phyloP scores from a whole-genome alignment of 2,888 invertebrate genomes.

The Oscheius sp. region DNA sequence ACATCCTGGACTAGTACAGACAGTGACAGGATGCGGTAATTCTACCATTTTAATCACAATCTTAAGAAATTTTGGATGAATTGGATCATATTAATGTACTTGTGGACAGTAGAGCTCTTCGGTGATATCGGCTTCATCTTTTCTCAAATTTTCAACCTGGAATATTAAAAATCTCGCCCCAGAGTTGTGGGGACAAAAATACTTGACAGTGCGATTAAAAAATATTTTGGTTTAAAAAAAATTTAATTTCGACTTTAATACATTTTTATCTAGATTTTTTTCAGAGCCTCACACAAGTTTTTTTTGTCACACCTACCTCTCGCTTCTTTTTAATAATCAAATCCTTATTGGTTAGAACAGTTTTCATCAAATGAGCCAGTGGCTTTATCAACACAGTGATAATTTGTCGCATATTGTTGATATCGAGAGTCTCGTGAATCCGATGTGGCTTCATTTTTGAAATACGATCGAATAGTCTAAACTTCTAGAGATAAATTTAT shows the following conservation, averaged over 20 bases:
- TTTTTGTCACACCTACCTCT: neutral
- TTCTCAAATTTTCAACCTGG: no score
- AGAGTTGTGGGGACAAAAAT: no score
- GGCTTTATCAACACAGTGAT: neutral
- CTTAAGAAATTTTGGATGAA: neutral
- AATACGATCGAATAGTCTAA: conserved; percentile 11
- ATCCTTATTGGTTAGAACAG: neutral
- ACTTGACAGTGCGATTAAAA: no score
- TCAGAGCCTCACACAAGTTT: no score
- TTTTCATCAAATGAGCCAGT: conserved; percentile 2
- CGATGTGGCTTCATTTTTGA: neutral
- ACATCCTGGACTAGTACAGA: neutral
- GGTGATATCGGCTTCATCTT: neutral
- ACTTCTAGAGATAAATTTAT: no score
- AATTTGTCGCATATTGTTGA: neutral
- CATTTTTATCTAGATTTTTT: no score
- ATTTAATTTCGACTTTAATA: no score
- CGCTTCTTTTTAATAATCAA: neutral
- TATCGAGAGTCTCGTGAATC: conserved; percentile 4
- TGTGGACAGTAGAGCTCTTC: neutral
- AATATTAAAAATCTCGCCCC: no score
- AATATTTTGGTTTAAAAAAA: no score
- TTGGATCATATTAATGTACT: neutral
- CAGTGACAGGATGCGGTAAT: neutral
- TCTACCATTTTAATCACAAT: neutral